These are phyloP conservation scores for Branchellion lobata DNA, from an alignment of 2,888 invertebrate genomes.

Conservation along the genomic window DNA sequence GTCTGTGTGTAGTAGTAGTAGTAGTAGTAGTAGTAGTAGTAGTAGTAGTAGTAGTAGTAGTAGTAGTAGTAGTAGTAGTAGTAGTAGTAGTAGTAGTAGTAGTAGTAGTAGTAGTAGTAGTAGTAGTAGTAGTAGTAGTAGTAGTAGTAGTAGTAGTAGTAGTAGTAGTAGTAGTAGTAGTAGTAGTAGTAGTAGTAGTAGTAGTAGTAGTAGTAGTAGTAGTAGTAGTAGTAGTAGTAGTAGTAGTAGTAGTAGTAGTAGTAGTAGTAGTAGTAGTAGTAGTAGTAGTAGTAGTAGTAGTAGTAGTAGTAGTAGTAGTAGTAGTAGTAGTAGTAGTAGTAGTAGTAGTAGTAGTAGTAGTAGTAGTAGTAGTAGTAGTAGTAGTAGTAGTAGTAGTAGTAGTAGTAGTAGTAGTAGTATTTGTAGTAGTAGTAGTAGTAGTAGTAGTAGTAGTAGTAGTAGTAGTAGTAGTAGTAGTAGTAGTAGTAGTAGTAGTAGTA, in stretches of 20 bases:
- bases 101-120: constrained; percentile 43
- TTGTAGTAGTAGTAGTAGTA: constrained; percentile 42
- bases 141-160: constrained; percentile 42
- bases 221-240: constrained; percentile 34
- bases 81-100: constrained; percentile 42
- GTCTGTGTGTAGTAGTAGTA: constrained; percentile 25
- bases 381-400: constrained; percentile 37
- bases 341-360: constrained; percentile 17
- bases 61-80: constrained; percentile 43
- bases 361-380: constrained; percentile 12
- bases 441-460: constrained; percentile 43
- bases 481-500: constrained; percentile 42
- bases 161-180: constrained; percentile 42
- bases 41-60: constrained; percentile 42
- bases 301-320: constrained; percentile 33
- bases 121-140: constrained; percentile 43
- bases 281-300: constrained; percentile 37
- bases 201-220: constrained; percentile 40
- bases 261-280: constrained; percentile 37
- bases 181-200: constrained; percentile 43
- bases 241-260: constrained; percentile 34
- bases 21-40: constrained; percentile 32
- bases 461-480: constrained; percentile 43
- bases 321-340: constrained; percentile 33
- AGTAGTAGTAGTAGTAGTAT: constrained; percentile 42